Evolutionary conservation across 2,888 invertebrate genomes (phyloP).

Genomic region (Holacanthella duospinosa): DNA sequence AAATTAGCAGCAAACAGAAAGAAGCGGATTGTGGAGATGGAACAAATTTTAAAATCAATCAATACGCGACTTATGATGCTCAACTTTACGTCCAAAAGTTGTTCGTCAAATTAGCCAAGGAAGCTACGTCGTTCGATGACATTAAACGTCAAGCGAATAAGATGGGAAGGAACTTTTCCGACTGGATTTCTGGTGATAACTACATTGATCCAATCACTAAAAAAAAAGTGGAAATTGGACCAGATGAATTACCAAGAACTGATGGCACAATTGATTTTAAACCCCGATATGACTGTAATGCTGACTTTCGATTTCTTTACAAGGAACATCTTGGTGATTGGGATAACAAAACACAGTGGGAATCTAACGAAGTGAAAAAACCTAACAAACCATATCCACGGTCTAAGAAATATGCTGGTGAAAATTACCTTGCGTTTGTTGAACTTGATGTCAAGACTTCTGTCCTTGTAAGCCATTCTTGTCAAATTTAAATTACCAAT

Average conservation of each 20-base stretch:
- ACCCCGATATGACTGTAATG: neutral
- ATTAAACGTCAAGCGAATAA: neutral
- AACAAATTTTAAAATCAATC: too few species aligned
- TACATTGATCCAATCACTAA: too few species aligned
- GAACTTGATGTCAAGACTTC: neutral
- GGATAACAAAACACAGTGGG: neutral
- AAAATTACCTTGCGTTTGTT: neutral
- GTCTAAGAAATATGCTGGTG: neutral
- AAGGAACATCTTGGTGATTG: neutral
- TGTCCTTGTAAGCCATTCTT: neutral
- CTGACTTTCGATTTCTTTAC: neutral
- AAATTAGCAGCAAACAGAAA: too few species aligned
- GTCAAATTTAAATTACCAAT: neutral
- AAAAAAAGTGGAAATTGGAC: too few species aligned
- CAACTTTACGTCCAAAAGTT: constrained; percentile 3
- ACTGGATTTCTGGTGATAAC: neutral
- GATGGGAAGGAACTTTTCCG: neutral
- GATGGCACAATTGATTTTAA: neutral
- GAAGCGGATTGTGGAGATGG: too few species aligned
- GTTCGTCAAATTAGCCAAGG: neutral
- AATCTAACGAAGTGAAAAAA: neutral
- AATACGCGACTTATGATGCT: too few species aligned
- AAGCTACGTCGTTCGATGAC: too few species aligned
- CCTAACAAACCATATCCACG: neutral
- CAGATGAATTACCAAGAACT: neutral